Base-by-base conservation (phyloP, 2,113 vertebrate species). In the Montifringilla adamsi region DNA sequence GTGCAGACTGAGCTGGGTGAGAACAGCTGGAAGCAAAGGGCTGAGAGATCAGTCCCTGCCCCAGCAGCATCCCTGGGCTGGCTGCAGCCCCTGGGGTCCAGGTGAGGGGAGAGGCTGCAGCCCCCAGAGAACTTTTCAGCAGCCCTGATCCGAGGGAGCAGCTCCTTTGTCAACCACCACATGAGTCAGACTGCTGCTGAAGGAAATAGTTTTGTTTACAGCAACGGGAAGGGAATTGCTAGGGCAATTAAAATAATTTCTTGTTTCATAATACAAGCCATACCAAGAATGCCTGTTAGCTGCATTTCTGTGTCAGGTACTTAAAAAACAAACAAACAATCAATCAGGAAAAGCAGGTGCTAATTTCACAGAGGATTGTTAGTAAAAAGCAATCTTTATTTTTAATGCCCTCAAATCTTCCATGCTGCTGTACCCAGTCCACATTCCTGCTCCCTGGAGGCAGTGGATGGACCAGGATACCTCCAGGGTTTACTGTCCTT, bases 231-330 rank as follows among this genome's bases (percentile, higher is more conserved):
- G 81, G 66, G 90, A 97, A 97, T 95, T 93, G 94, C 85, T 70
- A 63, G 55, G 81, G 90, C 93, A 95, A 96, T 95, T 96, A 96
- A 93, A 96, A 94, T 84, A 95, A 97, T 93, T 95, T 86, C 87
- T 95, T 94, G 76, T 94, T 96, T 97, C 94, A 86, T 86, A 95
- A 93, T 95, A 83, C 47, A 44, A 86, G 75, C 56, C 68, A 2
- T 88, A 84, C 52, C 72, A 80, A 92, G 90, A 88, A 86, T 46
- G 90, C 50, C 55, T 96, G 75, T 70, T 94, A 74, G 55, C 76
- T 92, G 88, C 64, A 10, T 92, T 96, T 96, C 85, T 44, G 85
- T 88, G 69, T 77, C 88, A 94, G 94, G 92, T 94, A 77, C 79
- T 89, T 81, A 84, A 88, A 87, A 82, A 94, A 53, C 72, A 93